Conservation (phyloP, 2,113 vertebrate genomes). For the Romanogobio albipinnatus region DNA sequence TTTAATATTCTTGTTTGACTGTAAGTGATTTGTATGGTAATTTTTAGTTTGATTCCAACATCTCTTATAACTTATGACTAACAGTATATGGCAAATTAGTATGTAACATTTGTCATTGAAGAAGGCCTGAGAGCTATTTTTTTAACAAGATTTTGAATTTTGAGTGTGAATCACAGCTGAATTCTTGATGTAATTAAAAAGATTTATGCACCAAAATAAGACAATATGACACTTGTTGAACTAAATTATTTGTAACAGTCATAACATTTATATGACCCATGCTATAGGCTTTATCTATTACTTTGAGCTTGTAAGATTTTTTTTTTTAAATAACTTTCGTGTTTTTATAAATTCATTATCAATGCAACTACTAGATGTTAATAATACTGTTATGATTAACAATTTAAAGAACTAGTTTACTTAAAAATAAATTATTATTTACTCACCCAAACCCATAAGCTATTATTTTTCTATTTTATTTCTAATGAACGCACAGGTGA, state of each 20-base stretch:
- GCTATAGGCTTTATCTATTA: not conserved
- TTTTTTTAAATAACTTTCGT: not conserved
- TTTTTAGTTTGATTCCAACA: slow-evolving; percentile 1
- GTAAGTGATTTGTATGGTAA: not conserved
- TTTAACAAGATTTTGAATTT: no score
- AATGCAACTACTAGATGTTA: not conserved
- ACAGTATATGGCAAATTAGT: not conserved
- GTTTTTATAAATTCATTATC: not conserved
- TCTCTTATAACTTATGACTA: not conserved
- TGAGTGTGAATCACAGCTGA: no score
- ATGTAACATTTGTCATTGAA: no score
- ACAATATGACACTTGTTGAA: no score
- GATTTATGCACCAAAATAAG: no score
- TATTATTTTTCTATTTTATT: not conserved
- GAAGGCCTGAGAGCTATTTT: no score
- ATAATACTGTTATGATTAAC: not conserved
- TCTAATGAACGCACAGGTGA: not conserved
- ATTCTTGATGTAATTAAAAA: no score
- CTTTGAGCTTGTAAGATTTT: not conserved
- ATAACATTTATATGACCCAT: not conserved
- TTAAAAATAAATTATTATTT: not conserved
- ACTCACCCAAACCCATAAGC: not conserved
- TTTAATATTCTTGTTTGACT: not conserved
- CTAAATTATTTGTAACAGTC: not conserved
- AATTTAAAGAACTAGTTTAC: not conserved